Percentiles rank a stretch among this genome's conserved stretches.
These are phyloP conservation scores for Eristalis tenax DNA, from an alignment of 2,888 invertebrate species.

Conservation along the genomic window DNA sequence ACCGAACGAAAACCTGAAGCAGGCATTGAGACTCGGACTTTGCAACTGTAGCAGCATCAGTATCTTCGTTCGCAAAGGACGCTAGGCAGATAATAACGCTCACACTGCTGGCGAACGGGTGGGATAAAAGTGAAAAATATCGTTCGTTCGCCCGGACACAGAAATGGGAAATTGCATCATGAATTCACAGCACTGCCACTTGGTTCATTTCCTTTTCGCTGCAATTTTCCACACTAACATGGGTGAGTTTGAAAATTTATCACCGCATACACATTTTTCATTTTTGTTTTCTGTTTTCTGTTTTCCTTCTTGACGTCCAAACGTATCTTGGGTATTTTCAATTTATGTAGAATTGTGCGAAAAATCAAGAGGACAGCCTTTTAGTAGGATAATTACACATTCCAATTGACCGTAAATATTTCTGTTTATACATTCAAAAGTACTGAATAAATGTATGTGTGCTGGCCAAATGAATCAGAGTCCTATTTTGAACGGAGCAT, in stretches of 20 bases:
- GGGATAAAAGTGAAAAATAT: slow-evolving; percentile 69
- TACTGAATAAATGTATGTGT: not conserved
- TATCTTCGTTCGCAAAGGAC: slow-evolving; percentile 42
- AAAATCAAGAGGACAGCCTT: slow-evolving; percentile 23
- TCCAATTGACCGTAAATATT: slow-evolving; percentile 14
- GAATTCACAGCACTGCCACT: slow-evolving; percentile 74
- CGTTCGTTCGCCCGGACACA: slow-evolving; percentile 64
- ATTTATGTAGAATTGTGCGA: slow-evolving; percentile 39
- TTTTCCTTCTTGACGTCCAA: slow-evolving; percentile 25
- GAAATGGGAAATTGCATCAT: slow-evolving; percentile 73
- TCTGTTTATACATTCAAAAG: not conserved
- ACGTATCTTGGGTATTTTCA: slow-evolving; percentile 33
- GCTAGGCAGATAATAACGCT: slow-evolving; percentile 52
- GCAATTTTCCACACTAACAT: slow-evolving; percentile 74
- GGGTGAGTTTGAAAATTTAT: slow-evolving; percentile 71
- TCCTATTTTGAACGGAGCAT: no score
- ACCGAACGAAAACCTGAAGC: slow-evolving; percentile 37
- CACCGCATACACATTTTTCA: slow-evolving; percentile 55
- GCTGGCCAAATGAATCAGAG: rapidly evolving
- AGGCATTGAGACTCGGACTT: slow-evolving; percentile 34
- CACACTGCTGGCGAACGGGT: slow-evolving; percentile 9
- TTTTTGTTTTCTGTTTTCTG: slow-evolving; percentile 13
- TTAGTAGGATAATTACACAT: slow-evolving; percentile 33
- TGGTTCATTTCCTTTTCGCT: slow-evolving; percentile 73
- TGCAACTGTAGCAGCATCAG: not conserved